Evolutionary conservation across 2,797 vertebrate genomes (phyloP), one percentile per base, ranked within the genome.

Genomic region (Pteronotus mesoamericanus): DNA sequence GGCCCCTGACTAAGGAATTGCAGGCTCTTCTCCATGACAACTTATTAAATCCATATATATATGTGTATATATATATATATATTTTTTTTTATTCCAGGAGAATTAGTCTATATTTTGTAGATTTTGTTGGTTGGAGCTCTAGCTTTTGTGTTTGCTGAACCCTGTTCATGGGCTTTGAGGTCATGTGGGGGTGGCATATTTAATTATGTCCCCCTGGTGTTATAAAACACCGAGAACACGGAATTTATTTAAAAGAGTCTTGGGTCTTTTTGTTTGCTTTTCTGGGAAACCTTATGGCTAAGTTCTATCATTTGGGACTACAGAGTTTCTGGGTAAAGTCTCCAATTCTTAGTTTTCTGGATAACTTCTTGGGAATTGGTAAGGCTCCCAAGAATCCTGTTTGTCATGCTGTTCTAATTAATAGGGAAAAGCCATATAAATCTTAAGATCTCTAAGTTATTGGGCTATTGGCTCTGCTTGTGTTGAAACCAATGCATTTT

Each of bases 331-430:
- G 74, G 34, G 59, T 94, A 95, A 95, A 86, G 11, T 83, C 37
- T 96, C 79, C 22, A 86, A 53, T 89, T 89, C 61, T 95, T 92
- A 46, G 68, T 79, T 95, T 97, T 95, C 80, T 94, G 75, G 32
- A 29, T 93, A 95, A 91, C 97, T 95, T 94, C 34, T 94, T 91
- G 55, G 59, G 59, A 93, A 77, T 44, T 94, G 77, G 69, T 86
- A 68, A 91, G 26, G 4, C 34, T 93, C 55, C 75, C 48, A 96
- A 92, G 74, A 95, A 71, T 16, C 87, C 39, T 68, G 15, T 87
- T 87, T 77, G 77, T 61, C 53, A 80, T 84, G 21, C 5, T 94
- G 9, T 93, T 95, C 29, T 91, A 92, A 95, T 95, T 89, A 97
- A 83, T 66, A n/a, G 48, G 10, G 6, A 9, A 87, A 86, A 77